Conservation (phyloP, 2,797 vertebrate species). For the Alfaro cultratus region DNA sequence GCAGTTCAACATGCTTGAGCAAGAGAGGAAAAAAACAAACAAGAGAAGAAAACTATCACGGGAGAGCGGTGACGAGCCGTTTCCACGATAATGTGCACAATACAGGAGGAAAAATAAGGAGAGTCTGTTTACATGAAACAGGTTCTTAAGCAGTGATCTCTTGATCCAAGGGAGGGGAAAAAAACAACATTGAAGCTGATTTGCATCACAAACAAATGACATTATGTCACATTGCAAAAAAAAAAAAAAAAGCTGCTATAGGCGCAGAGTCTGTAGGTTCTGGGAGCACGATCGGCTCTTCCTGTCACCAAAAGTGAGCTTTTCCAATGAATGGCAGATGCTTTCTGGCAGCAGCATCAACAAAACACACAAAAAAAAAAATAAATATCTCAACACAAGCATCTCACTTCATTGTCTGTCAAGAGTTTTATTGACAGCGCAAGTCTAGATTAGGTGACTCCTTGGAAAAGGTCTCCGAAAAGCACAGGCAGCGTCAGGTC, state of each 20-base stretch:
- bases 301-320: background rate
- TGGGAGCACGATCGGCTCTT: background rate
- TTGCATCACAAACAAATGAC: constrained; percentile 52
- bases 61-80: background rate
- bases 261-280: background rate
- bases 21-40: background rate
- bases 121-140: constrained; percentile 24
- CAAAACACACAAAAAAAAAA: background rate
- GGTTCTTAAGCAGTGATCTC: constrained; percentile 16
- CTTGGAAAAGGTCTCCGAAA: constrained; percentile 13
- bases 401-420: constrained; percentile 22
- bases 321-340: constrained; percentile 1
- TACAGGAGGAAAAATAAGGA: background rate
- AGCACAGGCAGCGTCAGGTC: background rate
- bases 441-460: constrained; percentile 25
- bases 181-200: constrained; percentile 31
- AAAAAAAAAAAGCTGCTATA: background rate
- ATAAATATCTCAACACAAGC: background rate
- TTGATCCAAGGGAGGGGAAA: constrained; percentile 23
- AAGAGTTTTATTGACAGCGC: constrained; percentile 38
- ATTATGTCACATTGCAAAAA: constrained; percentile 28
- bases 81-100: constrained; percentile 32
- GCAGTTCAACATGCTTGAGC: constrained; percentile 18
- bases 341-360: background rate
- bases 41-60: background rate